phyloP scores from a whole-genome alignment of 2,113 vertebrate genomes.

The Progne subis region DNA sequence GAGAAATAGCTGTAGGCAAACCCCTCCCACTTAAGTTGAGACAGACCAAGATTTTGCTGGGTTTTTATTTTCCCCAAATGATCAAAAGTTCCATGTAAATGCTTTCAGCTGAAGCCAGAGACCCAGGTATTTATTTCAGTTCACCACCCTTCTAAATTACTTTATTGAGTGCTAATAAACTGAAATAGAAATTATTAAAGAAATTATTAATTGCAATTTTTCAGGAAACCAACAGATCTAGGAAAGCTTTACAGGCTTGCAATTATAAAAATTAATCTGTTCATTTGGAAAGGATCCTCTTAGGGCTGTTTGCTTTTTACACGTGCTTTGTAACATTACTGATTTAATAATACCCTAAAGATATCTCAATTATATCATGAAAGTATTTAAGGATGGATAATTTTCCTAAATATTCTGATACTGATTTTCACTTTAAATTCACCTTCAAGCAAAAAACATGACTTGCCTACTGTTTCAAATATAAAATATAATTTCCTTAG shows the following conservation, averaged over 20 bases:
- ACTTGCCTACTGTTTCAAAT: neutral
- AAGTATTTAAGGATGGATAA: neutral
- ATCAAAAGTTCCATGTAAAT: neutral
- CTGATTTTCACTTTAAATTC: neutral
- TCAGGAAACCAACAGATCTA: neutral
- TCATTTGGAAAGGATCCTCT: neutral
- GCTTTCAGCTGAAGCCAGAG: neutral
- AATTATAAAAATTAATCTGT: neutral
- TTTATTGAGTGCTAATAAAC: neutral
- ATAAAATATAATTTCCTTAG: neutral
- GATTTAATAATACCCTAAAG: neutral
- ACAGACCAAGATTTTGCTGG: neutral
- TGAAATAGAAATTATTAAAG: neutral
- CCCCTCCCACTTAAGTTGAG: fast-evolving
- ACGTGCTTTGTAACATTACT: neutral
- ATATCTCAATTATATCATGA: neutral
- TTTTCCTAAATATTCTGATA: conserved; percentile 5
- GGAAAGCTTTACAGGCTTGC: neutral
- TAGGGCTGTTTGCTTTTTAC: neutral
- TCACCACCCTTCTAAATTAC: neutral
- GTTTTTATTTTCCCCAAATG: neutral
- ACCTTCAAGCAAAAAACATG: neutral
- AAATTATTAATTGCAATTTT: neutral
- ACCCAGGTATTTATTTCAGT: neutral
- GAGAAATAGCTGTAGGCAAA: neutral